A percentile compares a stretch with the other conserved stretches of the same genome.
Conservation (phyloP, 2,797 vertebrate genomes). For the Poliocrania exsul region DNA sequence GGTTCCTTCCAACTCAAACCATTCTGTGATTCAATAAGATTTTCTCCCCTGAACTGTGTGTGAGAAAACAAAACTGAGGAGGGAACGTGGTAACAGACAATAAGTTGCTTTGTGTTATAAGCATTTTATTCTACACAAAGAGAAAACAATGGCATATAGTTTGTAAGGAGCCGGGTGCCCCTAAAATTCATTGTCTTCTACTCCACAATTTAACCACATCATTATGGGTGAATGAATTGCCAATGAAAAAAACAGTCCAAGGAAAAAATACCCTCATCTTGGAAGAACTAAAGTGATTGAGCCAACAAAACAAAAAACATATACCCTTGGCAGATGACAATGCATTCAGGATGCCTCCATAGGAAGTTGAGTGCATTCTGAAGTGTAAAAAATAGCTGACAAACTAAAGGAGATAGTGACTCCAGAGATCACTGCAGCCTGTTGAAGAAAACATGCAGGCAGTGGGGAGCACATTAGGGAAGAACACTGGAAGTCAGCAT, state of each 20-base stretch:
- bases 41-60: not conserved
- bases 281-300: not conserved
- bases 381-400: not conserved
- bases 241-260: not conserved
- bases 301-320: not conserved
- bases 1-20: not conserved
- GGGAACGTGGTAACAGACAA: not conserved
- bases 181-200: not conserved
- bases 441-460: not conserved
- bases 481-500: accelerated
- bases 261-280: not conserved
- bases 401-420: not conserved
- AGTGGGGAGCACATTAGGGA: not conserved
- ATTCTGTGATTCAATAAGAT: not conserved
- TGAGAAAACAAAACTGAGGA: not conserved
- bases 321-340: not conserved
- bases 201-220: not conserved
- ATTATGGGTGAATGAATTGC: not conserved
- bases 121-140: not conserved
- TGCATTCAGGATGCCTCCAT: not conserved
- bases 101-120: not conserved
- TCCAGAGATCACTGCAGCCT: not conserved
- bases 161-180: not conserved
- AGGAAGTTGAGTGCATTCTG: not conserved
- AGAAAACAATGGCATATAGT: not conserved